These are phyloP conservation scores for Amorpha juglandis DNA, from an alignment of 2,888 invertebrate genomes.

Conservation along the genomic window DNA sequence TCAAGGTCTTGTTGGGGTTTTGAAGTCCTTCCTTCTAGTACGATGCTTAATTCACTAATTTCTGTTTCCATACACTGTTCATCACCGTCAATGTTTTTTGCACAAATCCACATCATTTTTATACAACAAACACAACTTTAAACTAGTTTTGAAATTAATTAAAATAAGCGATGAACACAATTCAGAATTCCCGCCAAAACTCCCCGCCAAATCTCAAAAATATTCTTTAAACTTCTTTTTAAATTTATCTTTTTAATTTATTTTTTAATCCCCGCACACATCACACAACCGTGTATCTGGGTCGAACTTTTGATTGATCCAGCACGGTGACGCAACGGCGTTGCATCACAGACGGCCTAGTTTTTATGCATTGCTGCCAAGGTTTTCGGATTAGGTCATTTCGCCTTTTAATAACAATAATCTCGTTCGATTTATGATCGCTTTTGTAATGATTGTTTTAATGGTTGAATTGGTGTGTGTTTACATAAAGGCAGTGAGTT, in stretches of 20 bases:
- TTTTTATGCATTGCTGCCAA: constrained; percentile 54
- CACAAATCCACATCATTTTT: no score
- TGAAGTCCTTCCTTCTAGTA: no score
- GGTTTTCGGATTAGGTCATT: constrained; percentile 59
- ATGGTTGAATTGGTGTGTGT: background rate
- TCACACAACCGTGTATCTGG: constrained; percentile 25
- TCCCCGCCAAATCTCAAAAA: no score
- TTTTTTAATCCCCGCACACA: background rate
- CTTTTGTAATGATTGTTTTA: constrained; percentile 13
- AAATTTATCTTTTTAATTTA: background rate
- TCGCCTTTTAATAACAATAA: constrained; percentile 28
- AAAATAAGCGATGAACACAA: no score
- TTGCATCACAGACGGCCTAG: constrained; percentile 49
- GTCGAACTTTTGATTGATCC: constrained; percentile 27
- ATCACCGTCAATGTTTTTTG: no score
- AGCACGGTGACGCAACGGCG: constrained; percentile 28
- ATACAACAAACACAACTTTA: no score
- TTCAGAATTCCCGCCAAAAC: background rate
- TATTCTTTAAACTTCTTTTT: background rate
- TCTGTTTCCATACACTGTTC: no score
- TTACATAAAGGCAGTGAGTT: no score
- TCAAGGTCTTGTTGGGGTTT: no score
- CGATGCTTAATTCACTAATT: no score
- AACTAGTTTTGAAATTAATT: no score
- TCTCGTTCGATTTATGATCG: constrained; percentile 20